A percentile compares a stretch with the other conserved stretches of the same genome.
Conservation (phyloP, 2,797 vertebrate genomes). For the Helarctos malayanus region DNA sequence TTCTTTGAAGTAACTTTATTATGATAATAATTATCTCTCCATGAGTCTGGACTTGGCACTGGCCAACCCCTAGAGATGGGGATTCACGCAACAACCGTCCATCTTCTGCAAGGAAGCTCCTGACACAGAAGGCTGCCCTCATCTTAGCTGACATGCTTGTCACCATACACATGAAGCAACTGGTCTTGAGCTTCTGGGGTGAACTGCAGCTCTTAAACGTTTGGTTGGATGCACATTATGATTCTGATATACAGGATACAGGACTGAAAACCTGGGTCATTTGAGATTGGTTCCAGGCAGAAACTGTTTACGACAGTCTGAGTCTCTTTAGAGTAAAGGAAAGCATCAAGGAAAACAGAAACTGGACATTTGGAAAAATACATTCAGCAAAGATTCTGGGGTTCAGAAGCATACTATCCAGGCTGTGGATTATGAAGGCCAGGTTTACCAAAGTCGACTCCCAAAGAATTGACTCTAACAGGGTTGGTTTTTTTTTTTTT, state of each 20-base stretch:
- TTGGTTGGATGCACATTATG: background rate
- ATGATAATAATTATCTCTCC: constrained; percentile 76
- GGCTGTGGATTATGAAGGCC: background rate
- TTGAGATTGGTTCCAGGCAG: constrained; percentile 72
- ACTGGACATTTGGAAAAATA: constrained; percentile 43
- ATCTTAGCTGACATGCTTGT: background rate
- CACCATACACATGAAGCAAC: background rate
- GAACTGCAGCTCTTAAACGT: background rate
- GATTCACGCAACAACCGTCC: background rate
- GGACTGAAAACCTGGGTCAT: constrained; percentile 36
- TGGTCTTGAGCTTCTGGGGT: background rate
- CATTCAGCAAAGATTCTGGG: constrained; percentile 48
- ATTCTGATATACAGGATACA: constrained; percentile 29
- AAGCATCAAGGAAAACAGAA: constrained; percentile 78
- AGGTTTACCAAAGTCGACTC: constrained; percentile 46
- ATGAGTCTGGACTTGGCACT: constrained; percentile 55
- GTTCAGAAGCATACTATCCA: background rate
- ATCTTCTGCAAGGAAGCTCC: constrained; percentile 27
- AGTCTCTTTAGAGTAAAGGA: constrained; percentile 68
- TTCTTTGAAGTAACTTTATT: constrained; percentile 85
- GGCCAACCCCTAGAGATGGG: background rate
- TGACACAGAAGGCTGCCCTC: background rate
- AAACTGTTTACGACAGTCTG: constrained; percentile 56
- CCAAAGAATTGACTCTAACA: background rate
- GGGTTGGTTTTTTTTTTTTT: background rate